Evolutionary conservation across 1,140 invertebrate genomes (phyloP).

Genomic region (Temnothorax nylanderi): DNA sequence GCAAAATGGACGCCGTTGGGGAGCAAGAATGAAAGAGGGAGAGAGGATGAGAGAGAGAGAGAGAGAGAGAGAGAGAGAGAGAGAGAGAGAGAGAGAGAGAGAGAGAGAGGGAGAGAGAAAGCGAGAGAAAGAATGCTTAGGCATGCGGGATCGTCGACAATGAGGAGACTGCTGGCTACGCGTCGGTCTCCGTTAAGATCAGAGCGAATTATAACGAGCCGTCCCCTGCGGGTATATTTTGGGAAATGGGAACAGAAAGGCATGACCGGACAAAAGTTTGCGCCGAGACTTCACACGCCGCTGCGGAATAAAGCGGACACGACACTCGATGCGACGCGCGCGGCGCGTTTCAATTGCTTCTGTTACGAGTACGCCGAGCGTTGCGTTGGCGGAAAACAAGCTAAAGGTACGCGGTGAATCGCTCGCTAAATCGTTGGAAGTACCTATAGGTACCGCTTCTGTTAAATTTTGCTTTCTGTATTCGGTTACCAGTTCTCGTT

Average conservation of each 20-base stretch:
- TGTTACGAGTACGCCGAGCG: not conserved
- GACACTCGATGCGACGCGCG: not conserved
- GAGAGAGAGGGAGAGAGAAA: slow-evolving; percentile 35
- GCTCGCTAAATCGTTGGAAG: slow-evolving; percentile 5
- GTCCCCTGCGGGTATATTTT: slow-evolving; percentile 21
- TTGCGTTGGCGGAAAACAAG: not conserved
- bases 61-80: slow-evolving; percentile 36
- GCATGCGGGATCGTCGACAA: slow-evolving; percentile 28
- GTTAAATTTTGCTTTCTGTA: slow-evolving; percentile 9
- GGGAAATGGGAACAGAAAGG: slow-evolving; percentile 41
- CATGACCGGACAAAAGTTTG: slow-evolving; percentile 30
- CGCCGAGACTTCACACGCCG: not conserved
- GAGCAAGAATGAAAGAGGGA: not conserved
- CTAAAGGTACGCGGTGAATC: not conserved
- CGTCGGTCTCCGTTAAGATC: slow-evolving; percentile 4
- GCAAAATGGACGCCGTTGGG: slow-evolving; percentile 36
- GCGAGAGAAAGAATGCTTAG: slow-evolving; percentile 26
- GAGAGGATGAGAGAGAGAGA: slow-evolving; percentile 6
- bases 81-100: slow-evolving; percentile 24
- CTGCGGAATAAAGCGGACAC: slow-evolving; percentile 29
- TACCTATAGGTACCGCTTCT: not conserved
- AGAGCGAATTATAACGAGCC: slow-evolving; percentile 41
- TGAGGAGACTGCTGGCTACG: slow-evolving; percentile 14
- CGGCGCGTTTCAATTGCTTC: slow-evolving; percentile 24
- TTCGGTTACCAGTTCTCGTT: not conserved